phyloP scores from a whole-genome alignment of 2,113 vertebrate genomes.

The Merops nubicus region DNA sequence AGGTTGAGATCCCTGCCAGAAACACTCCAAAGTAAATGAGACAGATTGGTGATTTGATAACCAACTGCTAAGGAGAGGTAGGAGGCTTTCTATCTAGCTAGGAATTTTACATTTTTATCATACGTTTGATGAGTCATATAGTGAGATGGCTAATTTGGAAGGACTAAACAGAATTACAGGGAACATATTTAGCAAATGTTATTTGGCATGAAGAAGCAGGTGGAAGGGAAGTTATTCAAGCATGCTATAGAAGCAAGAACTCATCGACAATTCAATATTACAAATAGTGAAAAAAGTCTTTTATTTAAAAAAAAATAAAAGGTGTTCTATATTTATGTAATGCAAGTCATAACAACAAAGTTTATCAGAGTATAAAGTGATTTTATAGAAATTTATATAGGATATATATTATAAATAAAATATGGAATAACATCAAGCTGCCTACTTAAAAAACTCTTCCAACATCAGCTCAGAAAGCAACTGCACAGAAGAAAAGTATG shows the following conservation, averaged over 20 bases:
- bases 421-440: background rate
- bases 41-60: constrained; percentile 46
- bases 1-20: background rate
- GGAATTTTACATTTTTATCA: constrained; percentile 10
- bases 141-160: constrained; percentile 24
- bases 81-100: background rate
- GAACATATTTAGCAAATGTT: background rate
- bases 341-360: background rate
- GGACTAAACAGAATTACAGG: background rate
- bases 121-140: constrained; percentile 22
- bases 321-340: background rate
- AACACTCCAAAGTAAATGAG: background rate
- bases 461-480: background rate
- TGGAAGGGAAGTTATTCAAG: background rate
- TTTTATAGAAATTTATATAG: background rate
- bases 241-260: background rate
- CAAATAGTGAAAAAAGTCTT: background rate
- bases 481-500: background rate
- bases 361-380: background rate
- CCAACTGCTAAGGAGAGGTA: constrained; percentile 7
- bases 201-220: background rate
- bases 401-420: background rate
- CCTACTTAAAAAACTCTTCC: background rate
- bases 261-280: background rate
- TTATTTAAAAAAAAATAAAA: background rate